A percentile compares a stretch with the other conserved stretches of the same genome.
phyloP scores from a whole-genome alignment of 2,113 vertebrate genomes.

The Coptodon bakossiorum region DNA sequence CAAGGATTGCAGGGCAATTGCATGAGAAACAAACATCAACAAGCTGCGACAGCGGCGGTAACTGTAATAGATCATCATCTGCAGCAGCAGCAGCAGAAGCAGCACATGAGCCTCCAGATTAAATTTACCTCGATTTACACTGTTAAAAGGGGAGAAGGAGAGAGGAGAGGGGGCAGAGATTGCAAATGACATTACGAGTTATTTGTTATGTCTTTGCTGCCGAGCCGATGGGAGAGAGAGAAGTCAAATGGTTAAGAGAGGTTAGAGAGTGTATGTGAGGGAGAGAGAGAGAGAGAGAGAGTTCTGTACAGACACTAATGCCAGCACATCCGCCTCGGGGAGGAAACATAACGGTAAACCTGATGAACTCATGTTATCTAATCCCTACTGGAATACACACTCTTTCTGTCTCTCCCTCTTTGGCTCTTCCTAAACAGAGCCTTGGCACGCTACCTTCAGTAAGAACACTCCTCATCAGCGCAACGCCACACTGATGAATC shows the following conservation, averaged over 20 bases:
- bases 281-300: not conserved
- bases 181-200: slow-evolving; percentile 21
- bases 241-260: slow-evolving; percentile 39
- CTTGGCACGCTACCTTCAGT: not conserved
- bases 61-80: slow-evolving; percentile 6
- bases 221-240: not conserved
- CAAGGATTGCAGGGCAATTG: slow-evolving; percentile 35
- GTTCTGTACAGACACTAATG: slow-evolving; percentile 32
- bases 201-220: slow-evolving; percentile 23
- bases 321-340: slow-evolving; percentile 49
- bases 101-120: not conserved
- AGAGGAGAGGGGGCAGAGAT: not conserved
- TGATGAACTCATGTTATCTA: slow-evolving; percentile 69
- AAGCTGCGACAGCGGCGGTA: not conserved
- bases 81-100: not conserved
- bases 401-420: not conserved
- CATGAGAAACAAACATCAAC: slow-evolving; percentile 42
- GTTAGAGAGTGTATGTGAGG: not conserved
- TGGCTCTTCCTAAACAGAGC: not conserved
- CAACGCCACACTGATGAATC: slow-evolving; percentile 25
- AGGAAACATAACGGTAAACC: slow-evolving; percentile 58
- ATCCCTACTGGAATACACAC: slow-evolving; percentile 42
- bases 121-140: not conserved
- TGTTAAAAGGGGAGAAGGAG: not conserved
- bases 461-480: slow-evolving; percentile 16